Evolutionary conservation across 2,113 vertebrate genomes (phyloP), one percentile per base, ranked within the genome.

Genomic region (Rattus rattus): DNA sequence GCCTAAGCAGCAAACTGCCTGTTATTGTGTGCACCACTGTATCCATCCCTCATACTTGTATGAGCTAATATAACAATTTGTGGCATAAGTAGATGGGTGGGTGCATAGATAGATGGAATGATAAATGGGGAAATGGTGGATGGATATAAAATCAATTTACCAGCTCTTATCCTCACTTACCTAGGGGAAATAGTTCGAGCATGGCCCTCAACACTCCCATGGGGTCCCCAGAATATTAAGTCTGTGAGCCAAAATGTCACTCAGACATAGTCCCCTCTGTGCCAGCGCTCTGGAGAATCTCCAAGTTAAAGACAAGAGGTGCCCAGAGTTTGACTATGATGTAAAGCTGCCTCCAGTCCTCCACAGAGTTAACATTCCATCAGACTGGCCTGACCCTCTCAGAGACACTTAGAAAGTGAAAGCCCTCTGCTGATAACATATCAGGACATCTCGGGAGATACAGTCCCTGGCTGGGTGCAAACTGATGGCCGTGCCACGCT

Each of bases 401-500:
- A 0, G 20, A 56, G 86, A 86, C 26, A 19, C 76, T 95, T 70
- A 87, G 72, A 83, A 91, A 85, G 80, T 81, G 94, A 91, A 94
- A 95, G 72, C 88, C 73, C 91, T 54, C 13, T 81, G 88, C 95
- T 87, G 92, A 95, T 75, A 95, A 54, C 47, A 0, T 65, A 96
- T 95, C 97, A 47, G 72, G 56, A 76, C 89, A 96, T 94, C 93
- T 84, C 79, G 28, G 7, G 87, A 96, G 96, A 94, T 67, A 76
- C 20, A 13, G 92, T 13, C 47, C 65, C 72, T 56, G 88, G 93
- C 72, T 88, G 43, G 17, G 69, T 59, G 33, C 94, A 96, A 92
- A 96, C 95, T 84, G 96, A 97, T 93, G 90, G 80, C 13, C 88
- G 24, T 69, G 88, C 97, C 94, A 94, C 10, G 70, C 54, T 36